Evolutionary conservation across 1,140 invertebrate species (phyloP), one percentile per base, ranked within the genome.

Genomic region (Brachionus sp.): DNA sequence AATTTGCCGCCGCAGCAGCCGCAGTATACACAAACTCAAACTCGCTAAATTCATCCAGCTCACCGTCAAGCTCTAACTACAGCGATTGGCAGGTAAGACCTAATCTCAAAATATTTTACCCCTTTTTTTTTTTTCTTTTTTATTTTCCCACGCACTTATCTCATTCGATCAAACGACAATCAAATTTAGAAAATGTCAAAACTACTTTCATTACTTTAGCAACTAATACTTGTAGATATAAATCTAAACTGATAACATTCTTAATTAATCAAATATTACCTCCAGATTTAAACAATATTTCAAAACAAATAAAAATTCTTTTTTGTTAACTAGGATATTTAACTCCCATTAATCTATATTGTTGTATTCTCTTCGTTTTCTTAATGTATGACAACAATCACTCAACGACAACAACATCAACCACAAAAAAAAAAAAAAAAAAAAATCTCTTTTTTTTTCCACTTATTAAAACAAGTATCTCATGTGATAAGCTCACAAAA

Each of bases 261-360:
- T 57, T 57, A 57, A 57, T 57, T 57, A 57, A 57, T 57, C 50
- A 57, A 57, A 57, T 23, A 57, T 57, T 23, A 57, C 50, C 50
- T 57, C 50, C 50, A 57, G 50, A 29, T 29, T 29, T 29, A 64
- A 19, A 10, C 29, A 23, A 29, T 25, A 25, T 64, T 29, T 64
- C 19, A 64, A 29, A 57, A 57, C 23, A 64, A 64, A 29, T 25
- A 64, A 64, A 29, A 64, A 64, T 5, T 2, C 2, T 25, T 64
- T 64, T 29, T 29, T 3, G 9, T 23, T 25, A 19, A 57, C 6
- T 6, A 68, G 64, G n/a, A n/a, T n/a, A 68, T 29, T 19, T 37
- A 70, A 70, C 66, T 70, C n/a, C n/a, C 66, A 70, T 70, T 70
- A 70, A 70, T 70, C 66, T 70, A 35, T 70, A 70, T 70, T 39